phyloP scores from a whole-genome alignment of 2,113 vertebrate genomes.

The Eolophus roseicapilla region DNA sequence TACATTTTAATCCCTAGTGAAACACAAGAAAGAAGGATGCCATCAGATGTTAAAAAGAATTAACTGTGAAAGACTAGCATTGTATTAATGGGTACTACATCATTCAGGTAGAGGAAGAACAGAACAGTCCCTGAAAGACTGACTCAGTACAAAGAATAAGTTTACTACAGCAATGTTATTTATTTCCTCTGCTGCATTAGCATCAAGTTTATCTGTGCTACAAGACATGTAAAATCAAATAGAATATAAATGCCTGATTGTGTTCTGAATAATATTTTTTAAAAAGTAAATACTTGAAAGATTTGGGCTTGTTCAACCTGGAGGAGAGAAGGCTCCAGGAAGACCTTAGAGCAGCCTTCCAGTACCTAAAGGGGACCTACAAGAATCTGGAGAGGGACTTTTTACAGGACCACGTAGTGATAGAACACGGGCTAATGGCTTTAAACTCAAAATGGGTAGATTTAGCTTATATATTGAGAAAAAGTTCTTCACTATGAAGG shows the following conservation, averaged over 20 bases:
- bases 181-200: neutral
- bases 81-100: neutral
- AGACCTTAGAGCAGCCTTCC: neutral
- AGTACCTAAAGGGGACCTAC: neutral
- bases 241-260: neutral
- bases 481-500: neutral
- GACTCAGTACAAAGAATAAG: neutral
- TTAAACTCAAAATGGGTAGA: neutral
- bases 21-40: neutral
- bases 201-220: neutral
- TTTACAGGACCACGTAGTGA: neutral
- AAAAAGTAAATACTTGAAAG: neutral
- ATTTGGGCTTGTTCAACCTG: neutral
- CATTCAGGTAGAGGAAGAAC: neutral
- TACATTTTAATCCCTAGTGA: neutral
- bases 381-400: neutral
- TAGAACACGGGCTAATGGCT: neutral
- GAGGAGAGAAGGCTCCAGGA: neutral
- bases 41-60: neutral
- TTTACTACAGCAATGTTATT: neutral
- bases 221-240: neutral
- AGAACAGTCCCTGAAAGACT: neutral
- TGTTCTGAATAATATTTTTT: neutral
- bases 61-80: neutral
- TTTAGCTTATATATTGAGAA: neutral